phyloP scores from a whole-genome alignment of 1,140 invertebrate species.

The Psix sp. region DNA sequence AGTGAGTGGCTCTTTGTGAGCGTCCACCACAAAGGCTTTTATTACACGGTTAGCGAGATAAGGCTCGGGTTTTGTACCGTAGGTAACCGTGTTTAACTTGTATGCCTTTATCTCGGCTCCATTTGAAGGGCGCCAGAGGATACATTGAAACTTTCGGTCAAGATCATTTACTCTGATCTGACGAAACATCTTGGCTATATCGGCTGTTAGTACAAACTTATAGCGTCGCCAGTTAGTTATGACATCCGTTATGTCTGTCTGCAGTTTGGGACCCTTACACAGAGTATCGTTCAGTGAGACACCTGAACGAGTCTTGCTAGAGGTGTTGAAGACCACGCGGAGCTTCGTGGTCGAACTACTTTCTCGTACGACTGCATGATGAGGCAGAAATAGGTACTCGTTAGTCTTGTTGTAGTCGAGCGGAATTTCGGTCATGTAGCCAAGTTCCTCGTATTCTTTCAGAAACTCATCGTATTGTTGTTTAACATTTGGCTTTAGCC shows the following conservation, averaged over 20 bases:
- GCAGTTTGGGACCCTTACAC: not conserved
- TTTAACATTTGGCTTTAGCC: not conserved
- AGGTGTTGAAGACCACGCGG: slow-evolving; percentile 1
- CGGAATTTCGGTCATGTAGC: not conserved
- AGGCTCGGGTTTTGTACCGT: not conserved
- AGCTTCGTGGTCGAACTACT: not conserved
- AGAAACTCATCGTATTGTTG: not conserved
- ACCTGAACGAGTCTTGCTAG: not conserved
- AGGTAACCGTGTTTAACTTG: slow-evolving; percentile 1
- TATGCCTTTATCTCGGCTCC: not conserved
- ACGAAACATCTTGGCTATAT: not conserved
- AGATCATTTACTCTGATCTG: not conserved
- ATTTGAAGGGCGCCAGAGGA: not conserved
- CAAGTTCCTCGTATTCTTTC: not conserved
- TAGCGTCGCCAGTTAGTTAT: slow-evolving; percentile 4
- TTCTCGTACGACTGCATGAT: slow-evolving; percentile 2
- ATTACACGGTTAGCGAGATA: not conserved
- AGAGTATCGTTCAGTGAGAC: slow-evolving; percentile 3
- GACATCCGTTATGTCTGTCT: not conserved
- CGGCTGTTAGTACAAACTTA: not conserved
- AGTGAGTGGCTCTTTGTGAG: not conserved
- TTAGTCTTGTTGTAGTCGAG: not conserved
- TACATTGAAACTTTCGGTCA: not conserved
- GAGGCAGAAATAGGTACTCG: not conserved
- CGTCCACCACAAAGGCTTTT: not conserved